phyloP scores from a whole-genome alignment of 2,888 invertebrate species.

The Lamproptera curius region DNA sequence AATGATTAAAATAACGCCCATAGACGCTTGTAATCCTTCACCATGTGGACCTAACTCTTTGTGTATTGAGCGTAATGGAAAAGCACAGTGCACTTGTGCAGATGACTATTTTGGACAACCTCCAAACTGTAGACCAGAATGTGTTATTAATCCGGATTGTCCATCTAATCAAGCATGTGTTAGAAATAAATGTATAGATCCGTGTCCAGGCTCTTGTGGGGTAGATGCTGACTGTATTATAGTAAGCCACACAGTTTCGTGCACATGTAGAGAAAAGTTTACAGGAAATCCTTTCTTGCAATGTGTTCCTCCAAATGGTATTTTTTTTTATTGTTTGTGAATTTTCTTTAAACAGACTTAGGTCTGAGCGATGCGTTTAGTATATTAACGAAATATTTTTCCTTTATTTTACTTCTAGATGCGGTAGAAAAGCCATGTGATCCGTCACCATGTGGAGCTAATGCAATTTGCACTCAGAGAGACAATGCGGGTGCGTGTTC shows the following conservation, averaged over 20 bases:
- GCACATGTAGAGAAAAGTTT: constrained; percentile 86
- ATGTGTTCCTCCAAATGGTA: constrained; percentile 80
- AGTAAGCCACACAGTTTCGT: constrained; percentile 88
- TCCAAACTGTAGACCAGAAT: constrained; percentile 90
- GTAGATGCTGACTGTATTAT: constrained; percentile 88
- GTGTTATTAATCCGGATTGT: constrained; percentile 89
- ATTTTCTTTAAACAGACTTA: too few species aligned
- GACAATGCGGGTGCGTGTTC: constrained; percentile 89
- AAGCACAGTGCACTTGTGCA: constrained; percentile 87
- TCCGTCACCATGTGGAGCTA: constrained; percentile 92
- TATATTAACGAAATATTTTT: neutral
- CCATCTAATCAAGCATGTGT: constrained; percentile 87
- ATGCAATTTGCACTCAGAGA: constrained; percentile 87
- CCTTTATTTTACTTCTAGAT: constrained; percentile 45
- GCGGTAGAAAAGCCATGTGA: constrained; percentile 85
- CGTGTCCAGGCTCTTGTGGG: constrained; percentile 90
- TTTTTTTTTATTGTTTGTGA: neutral
- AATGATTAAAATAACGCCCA: constrained; percentile 45
- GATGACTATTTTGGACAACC: constrained; percentile 87
- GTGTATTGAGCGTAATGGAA: constrained; percentile 81
- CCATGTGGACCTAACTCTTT: constrained; percentile 91
- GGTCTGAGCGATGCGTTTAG: too few species aligned
- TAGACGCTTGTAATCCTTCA: constrained; percentile 83
- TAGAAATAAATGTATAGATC: constrained; percentile 88
- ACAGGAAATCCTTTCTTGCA: constrained; percentile 91